Conservation (phyloP, 2,113 vertebrate genomes). For the Hemichromis elongatus region DNA sequence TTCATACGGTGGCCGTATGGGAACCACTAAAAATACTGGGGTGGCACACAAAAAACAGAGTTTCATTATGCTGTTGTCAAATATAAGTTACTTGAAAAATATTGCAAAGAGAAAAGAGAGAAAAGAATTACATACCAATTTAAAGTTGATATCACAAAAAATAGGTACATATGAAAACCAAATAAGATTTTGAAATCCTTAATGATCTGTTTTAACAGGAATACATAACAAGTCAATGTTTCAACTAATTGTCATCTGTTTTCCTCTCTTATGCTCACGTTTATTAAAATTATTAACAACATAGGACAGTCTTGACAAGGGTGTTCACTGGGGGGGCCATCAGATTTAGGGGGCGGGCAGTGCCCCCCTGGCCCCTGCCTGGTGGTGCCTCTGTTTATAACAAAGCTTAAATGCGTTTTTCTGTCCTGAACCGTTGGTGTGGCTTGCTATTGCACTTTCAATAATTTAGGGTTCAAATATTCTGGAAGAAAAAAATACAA, state of each 20-base stretch:
- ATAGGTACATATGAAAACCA: background rate
- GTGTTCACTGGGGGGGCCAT: background rate
- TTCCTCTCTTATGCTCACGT: background rate
- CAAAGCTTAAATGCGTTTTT: background rate
- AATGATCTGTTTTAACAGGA: background rate
- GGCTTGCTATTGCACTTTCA: background rate
- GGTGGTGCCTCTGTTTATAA: background rate
- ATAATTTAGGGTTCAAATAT: background rate
- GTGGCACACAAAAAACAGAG: background rate
- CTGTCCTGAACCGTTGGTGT: background rate
- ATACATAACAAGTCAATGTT: background rate
- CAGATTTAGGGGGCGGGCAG: background rate
- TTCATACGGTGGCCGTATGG: background rate
- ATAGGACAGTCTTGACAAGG: background rate
- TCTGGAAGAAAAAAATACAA: background rate
- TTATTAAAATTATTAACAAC: background rate
- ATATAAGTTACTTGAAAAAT: background rate
- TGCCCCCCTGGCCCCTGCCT: background rate
- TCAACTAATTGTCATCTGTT: background rate
- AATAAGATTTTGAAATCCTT: background rate
- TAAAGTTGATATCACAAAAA: background rate
- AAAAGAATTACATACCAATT: background rate
- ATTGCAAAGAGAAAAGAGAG: background rate
- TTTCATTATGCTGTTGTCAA: background rate
- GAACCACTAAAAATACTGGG: background rate